These are phyloP conservation scores for Tetanocera ferruginea DNA, from an alignment of 2,888 invertebrate genomes.

Conservation along the genomic window DNA sequence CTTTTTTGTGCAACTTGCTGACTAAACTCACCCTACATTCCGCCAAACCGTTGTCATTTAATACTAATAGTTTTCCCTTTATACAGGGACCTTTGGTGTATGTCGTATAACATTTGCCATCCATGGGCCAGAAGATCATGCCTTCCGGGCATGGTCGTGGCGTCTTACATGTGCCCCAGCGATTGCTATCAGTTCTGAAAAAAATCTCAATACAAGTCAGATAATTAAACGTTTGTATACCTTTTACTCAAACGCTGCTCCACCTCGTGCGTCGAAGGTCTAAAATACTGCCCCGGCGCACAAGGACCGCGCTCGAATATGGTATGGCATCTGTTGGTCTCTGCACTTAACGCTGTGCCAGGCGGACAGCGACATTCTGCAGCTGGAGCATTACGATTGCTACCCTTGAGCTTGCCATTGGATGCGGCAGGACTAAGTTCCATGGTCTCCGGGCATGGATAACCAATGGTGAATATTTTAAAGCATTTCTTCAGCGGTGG, in stretches of 20 bases:
- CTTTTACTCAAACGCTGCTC: conserved; percentile 35
- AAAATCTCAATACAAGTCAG: neutral
- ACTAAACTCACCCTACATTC: conserved; percentile 73
- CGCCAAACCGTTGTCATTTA: conserved; percentile 75
- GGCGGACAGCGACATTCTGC: conserved; percentile 89
- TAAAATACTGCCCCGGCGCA: conserved; percentile 80
- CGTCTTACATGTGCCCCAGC: conserved; percentile 81
- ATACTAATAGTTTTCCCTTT: conserved; percentile 78
- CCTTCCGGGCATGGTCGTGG: conserved; percentile 76
- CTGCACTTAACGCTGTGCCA: conserved; percentile 79
- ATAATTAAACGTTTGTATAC: conserved; percentile 33
- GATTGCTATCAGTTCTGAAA: conserved; percentile 59
- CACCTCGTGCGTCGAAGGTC: conserved; percentile 73
- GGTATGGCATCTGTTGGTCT: conserved; percentile 79
- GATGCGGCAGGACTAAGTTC: conserved; percentile 78
- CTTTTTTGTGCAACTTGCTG: neutral
- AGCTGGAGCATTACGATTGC: conserved; percentile 73
- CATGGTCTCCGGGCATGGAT: conserved; percentile 88
- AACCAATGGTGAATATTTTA: conserved; percentile 86
- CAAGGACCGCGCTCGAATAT: conserved; percentile 84
- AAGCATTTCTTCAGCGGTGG: conserved; percentile 87
- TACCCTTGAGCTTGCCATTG: conserved; percentile 57
- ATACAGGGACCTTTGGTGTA: conserved; percentile 83
- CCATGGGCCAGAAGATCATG: conserved; percentile 83
- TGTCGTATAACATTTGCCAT: conserved; percentile 80